A percentile compares a stretch with the other conserved stretches of the same genome.
phyloP scores from a whole-genome alignment of 1,140 invertebrate genomes.

The Halyomorpha halys region DNA sequence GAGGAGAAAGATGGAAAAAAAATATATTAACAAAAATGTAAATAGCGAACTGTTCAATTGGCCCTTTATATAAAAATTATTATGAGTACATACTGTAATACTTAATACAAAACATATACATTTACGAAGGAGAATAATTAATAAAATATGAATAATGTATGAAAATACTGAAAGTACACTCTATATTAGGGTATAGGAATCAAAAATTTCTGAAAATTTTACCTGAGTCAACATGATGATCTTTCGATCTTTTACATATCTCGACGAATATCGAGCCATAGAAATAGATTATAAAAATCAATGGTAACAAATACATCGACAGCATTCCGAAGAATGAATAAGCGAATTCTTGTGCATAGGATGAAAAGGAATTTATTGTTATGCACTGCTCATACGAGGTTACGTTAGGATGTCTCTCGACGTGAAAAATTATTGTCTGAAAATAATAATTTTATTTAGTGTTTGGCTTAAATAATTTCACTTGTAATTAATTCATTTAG shows the following conservation, averaged over 20 bases:
- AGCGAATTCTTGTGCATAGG: conserved; percentile 52
- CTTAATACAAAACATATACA: no score
- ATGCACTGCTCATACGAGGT: conserved; percentile 74
- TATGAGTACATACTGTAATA: no score
- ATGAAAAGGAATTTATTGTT: conserved; percentile 56
- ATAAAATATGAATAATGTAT: no score
- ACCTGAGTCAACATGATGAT: conserved; percentile 13
- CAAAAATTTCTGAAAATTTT: conserved; percentile 1
- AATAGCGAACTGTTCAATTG: no score
- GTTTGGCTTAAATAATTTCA: no score
- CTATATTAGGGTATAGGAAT: no score
- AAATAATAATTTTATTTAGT: conserved; percentile 29
- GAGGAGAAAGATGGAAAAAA: no score
- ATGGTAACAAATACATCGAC: conserved; percentile 74
- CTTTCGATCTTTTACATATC: conserved; percentile 51
- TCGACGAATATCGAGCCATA: conserved; percentile 74
- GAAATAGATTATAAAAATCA: conserved; percentile 73
- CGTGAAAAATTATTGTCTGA: conserved; percentile 67
- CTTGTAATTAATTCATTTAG: no score
- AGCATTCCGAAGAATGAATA: conserved; percentile 69
- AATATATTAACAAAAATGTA: no score
- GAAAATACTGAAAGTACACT: no score
- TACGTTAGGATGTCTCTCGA: conserved; percentile 61
- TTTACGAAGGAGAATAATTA: no score
- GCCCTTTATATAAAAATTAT: no score